Base-by-base conservation (phyloP, 2,888 invertebrate genomes). In the Philhelius pedissequus region DNA sequence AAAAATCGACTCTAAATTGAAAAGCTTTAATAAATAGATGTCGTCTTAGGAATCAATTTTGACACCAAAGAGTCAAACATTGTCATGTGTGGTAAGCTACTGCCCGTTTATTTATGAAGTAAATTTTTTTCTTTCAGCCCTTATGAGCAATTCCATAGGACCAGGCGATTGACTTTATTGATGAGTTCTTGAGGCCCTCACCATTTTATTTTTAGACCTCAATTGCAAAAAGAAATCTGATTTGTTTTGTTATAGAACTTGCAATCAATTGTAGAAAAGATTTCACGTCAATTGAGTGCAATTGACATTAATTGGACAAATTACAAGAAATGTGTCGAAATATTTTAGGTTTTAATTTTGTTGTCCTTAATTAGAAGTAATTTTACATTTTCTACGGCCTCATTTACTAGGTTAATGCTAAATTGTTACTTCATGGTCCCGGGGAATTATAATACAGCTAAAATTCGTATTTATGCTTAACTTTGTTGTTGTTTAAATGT, bases 291-390 rank as follows among this genome's bases (percentile, higher is more conserved):
- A 43, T 43, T 71, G 27, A 68, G 43, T 54, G 38, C 30, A 62
- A 73, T 45, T 82, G 82, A 73, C 82, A 62, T 62, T 82, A 82
- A 82, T 82, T 82, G 71, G 73, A 69, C 68, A 73, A 62, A 73
- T 73, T 69, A 73, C 60, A 54, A 30, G 52, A 71, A 27, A 48
- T 27, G 43, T 56, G 48, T 56, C 38, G 11, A 54, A 25, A 32
- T 13, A 13, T 52, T 20, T 15, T 18, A 1, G 8, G 18, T 74
- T 74, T 18, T 18, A 0, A 8, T 18, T 48, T 68, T 27, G 30
- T 7, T n/a, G n/a, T n/a, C n/a, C n/a, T 32, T 32, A 69, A 62
- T 25, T n/a, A n/a, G 45, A 58, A 48, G 35, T 25, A 48, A 75
- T 50, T 54, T 38, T 27, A 25, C 68, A 58, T 70, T 48, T 25